Evolutionary conservation across 1,140 invertebrate genomes (phyloP).

Genomic region (Drosophila melanica): DNA sequence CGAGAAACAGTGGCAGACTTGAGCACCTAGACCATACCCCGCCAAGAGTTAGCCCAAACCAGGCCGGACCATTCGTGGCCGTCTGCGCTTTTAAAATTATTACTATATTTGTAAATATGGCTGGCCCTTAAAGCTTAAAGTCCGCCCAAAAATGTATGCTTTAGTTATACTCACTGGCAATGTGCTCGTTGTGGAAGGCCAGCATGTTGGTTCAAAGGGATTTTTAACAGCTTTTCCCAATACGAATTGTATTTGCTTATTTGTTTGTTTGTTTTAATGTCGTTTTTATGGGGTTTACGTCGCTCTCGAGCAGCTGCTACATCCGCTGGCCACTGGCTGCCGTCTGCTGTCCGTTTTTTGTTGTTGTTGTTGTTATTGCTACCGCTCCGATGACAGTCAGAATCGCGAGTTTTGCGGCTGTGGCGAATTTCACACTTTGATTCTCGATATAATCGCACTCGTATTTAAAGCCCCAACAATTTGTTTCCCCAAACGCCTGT

Average conservation of each 20-base stretch:
- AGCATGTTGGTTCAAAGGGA: slow-evolving; percentile 54
- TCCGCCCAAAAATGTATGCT: background rate
- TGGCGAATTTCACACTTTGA: slow-evolving; percentile 58
- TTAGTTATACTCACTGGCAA: slow-evolving; percentile 67
- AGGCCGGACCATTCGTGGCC: slow-evolving; percentile 15
- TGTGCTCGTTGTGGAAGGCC: slow-evolving; percentile 74
- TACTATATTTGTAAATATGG: slow-evolving; percentile 58
- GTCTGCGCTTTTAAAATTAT: slow-evolving; percentile 70
- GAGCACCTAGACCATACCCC: slow-evolving; percentile 1
- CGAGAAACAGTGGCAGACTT: slow-evolving; percentile 2
- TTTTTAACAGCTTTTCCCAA: slow-evolving; percentile 53
- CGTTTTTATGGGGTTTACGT: slow-evolving; percentile 48
- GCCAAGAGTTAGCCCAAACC: background rate
- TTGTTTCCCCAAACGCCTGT: slow-evolving; percentile 40
- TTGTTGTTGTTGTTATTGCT: slow-evolving; percentile 32
- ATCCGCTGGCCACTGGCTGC: slow-evolving; percentile 23
- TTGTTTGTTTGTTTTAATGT: slow-evolving; percentile 49
- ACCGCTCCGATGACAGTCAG: slow-evolving; percentile 34
- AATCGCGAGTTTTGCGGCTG: slow-evolving; percentile 44
- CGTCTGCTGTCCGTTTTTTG: slow-evolving; percentile 10
- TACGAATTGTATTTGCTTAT: slow-evolving; percentile 37
- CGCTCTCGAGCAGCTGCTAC: slow-evolving; percentile 40
- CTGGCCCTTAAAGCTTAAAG: slow-evolving; percentile 43
- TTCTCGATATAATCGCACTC: slow-evolving; percentile 43
- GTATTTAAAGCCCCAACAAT: slow-evolving; percentile 54